These are phyloP conservation scores for Agrochola lychnidis DNA, from an alignment of 2,888 invertebrate genomes.

Conservation along the genomic window DNA sequence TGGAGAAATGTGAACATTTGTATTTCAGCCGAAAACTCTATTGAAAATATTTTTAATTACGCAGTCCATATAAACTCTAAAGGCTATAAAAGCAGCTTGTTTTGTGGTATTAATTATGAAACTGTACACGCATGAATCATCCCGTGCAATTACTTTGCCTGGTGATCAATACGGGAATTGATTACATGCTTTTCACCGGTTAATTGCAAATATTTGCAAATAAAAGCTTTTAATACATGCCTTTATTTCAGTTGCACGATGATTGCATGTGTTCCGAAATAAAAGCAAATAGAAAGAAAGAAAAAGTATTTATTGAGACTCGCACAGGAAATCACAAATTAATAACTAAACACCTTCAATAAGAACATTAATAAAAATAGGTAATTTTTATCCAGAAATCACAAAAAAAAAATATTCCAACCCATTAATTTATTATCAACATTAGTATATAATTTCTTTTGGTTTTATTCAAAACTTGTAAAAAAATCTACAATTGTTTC, in stretches of 20 bases:
- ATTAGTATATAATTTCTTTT: not conserved
- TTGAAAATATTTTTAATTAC: constrained; percentile 5
- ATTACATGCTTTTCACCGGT: constrained; percentile 10
- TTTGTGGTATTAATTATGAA: constrained; percentile 1
- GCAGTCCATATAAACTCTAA: too few relatives aligned
- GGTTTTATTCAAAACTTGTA: not conserved
- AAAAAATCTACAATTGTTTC: not conserved
- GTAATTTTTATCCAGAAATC: not conserved
- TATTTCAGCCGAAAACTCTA: not conserved
- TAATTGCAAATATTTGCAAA: constrained; percentile 24
- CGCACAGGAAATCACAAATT: too few relatives aligned
- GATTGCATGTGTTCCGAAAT: not conserved
- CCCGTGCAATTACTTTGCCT: not conserved
- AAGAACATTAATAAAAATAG: too few relatives aligned
- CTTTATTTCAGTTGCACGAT: constrained; percentile 5
- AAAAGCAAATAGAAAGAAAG: too few relatives aligned
- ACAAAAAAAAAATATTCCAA: too few relatives aligned
- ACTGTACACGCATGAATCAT: not conserved
- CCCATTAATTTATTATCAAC: too few relatives aligned
- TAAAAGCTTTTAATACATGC: constrained; percentile 1
- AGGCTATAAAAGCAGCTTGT: not conserved
- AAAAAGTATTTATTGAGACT: too few relatives aligned
- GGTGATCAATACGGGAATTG: constrained; percentile 1
- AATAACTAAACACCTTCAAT: too few relatives aligned
- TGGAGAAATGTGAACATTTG: not conserved